Evolutionary conservation across 2,797 vertebrate species (phyloP).

Genomic region (Tarsius wallacei): DNA sequence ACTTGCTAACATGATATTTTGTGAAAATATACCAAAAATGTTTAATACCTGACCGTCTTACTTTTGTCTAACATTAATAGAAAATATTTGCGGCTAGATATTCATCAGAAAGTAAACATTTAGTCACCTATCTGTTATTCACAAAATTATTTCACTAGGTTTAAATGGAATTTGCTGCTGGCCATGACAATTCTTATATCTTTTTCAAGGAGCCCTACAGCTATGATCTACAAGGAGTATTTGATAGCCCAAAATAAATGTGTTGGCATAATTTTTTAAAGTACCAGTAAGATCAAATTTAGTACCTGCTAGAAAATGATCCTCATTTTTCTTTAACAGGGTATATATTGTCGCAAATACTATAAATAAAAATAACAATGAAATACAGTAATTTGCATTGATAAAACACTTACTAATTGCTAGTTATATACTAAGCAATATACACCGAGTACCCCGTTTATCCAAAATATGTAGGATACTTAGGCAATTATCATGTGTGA

Average conservation of each 20-base stretch:
- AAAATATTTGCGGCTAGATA: constrained; percentile 83
- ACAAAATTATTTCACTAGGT: constrained; percentile 60
- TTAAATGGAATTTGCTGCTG: constrained; percentile 71
- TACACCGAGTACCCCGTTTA: neutral
- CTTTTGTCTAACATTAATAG: constrained; percentile 74
- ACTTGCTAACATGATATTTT: constrained; percentile 81
- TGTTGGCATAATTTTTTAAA: constrained; percentile 13
- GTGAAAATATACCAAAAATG: constrained; percentile 80
- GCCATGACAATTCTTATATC: constrained; percentile 44
- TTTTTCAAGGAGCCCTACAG: constrained; percentile 27
- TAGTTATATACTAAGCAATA: neutral
- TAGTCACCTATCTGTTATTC: constrained; percentile 76
- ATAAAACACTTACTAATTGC: neutral
- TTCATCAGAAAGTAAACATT: constrained; percentile 80
- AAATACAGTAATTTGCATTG: neutral
- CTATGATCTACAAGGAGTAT: constrained; percentile 26
- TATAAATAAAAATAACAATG: neutral
- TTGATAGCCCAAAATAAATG: neutral
- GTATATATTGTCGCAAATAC: neutral
- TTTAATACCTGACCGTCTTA: constrained; percentile 60
- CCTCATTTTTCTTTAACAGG: neutral
- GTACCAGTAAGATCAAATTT: neutral
- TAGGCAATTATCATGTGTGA: neutral
- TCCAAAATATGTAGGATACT: neutral
- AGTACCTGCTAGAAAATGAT: constrained; percentile 16